These are phyloP conservation scores for Aphelocoma californica DNA, from an alignment of 2,797 vertebrate species.

Conservation along the genomic window DNA sequence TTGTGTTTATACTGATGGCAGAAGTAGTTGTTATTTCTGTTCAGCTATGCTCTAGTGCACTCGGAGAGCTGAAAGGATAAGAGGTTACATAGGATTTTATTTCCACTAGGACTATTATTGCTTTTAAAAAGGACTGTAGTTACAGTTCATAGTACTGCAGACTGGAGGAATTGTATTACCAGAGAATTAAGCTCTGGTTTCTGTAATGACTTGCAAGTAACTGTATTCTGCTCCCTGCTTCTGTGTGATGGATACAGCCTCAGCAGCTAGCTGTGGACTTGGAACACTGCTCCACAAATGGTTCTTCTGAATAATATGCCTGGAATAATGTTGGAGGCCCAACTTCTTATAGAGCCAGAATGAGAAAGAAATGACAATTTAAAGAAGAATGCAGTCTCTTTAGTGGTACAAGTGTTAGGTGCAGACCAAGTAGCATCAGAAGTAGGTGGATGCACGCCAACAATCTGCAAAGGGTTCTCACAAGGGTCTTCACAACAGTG, in stretches of 20 bases:
- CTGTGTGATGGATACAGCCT: constrained; percentile 25
- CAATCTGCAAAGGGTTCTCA: background rate
- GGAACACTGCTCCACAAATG: background rate
- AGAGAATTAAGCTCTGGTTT: constrained; percentile 63
- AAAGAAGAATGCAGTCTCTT: background rate
- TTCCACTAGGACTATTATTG: constrained; percentile 29
- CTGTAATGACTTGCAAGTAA: constrained; percentile 38
- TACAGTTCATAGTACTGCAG: constrained; percentile 31
- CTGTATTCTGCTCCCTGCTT: background rate
- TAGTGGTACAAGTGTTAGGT: background rate
- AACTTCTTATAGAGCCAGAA: background rate
- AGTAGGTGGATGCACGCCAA: background rate
- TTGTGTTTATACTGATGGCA: constrained; percentile 27
- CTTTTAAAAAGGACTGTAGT: constrained; percentile 44
- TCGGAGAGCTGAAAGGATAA: constrained; percentile 8
- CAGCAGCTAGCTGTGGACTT: constrained; percentile 57
- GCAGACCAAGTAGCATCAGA: background rate
- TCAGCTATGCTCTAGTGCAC: constrained; percentile 44
- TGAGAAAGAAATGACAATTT: background rate
- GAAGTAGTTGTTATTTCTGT: constrained; percentile 53
- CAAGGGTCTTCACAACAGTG: background rate
- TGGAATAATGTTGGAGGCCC: background rate
- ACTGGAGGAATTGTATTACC: constrained; percentile 23
- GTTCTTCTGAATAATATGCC: constrained; percentile 42
- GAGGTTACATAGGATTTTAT: constrained; percentile 39